Evolutionary conservation across 2,797 vertebrate species (phyloP).

Genomic region (Orestias chungarensis): DNA sequence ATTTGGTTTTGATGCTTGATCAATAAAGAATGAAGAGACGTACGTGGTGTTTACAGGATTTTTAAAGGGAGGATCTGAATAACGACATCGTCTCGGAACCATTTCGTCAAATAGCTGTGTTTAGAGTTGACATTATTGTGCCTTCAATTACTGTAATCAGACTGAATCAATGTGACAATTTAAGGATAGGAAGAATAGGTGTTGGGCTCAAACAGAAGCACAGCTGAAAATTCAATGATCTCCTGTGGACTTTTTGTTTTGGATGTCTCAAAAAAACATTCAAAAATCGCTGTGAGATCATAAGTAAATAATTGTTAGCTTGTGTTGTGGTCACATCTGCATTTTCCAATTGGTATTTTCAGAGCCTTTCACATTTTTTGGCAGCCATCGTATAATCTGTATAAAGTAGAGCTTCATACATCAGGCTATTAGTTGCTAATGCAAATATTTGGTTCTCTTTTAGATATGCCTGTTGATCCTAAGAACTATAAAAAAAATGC

Average conservation of each 20-base stretch:
- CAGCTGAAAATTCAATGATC: slow-evolving; percentile 12
- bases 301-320: too few species aligned
- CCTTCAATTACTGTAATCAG: slow-evolving; percentile 60
- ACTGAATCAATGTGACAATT: slow-evolving; percentile 44
- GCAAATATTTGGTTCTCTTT: too few species aligned
- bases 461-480: too few species aligned
- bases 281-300: background rate
- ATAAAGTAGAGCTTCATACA: too few species aligned
- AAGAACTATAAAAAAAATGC: too few species aligned
- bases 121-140: slow-evolving; percentile 31
- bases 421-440: too few species aligned
- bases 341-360: too few species aligned
- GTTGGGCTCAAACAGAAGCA: slow-evolving; percentile 24
- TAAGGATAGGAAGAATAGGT: slow-evolving; percentile 5
- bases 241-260: slow-evolving; percentile 19
- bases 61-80: slow-evolving; percentile 21
- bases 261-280: background rate
- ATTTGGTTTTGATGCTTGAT: background rate
- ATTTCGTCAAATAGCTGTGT: slow-evolving; percentile 52
- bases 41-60: slow-evolving; percentile 7
- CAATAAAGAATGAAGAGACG: background rate
- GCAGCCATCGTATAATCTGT: too few species aligned
- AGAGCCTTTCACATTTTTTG: too few species aligned
- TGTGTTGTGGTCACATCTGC: too few species aligned
- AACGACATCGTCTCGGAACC: slow-evolving; percentile 45